Evolutionary conservation across 1,140 invertebrate genomes (phyloP), one percentile per base, ranked within the genome.

Genomic region (Acromyrmex heyeri): DNA sequence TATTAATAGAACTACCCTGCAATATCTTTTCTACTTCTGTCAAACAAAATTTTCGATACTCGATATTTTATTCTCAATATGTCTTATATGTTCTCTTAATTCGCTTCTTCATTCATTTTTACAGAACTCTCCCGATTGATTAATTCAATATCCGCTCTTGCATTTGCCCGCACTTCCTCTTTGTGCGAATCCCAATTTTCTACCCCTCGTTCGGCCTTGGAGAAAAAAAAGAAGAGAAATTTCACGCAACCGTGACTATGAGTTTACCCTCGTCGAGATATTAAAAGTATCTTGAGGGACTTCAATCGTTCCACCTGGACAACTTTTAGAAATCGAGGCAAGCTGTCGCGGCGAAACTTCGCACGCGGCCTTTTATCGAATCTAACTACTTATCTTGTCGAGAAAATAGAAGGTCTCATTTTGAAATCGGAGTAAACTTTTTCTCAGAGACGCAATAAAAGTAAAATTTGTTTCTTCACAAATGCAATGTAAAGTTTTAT

Each of bases 251-350:
- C 24, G 27, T 38, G 24, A 61, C 38, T 27, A 70, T 48, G 3
- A 57, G 24, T 4, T 27, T 75, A 50, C 38, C 55, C 44, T 83
- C 38, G 38, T 59, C 16, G 38, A 57, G 69, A 83, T 83, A 83
- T 83, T 83, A 75, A 83, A 83, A 83, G 55, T 34, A 75, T 83
- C 79, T 61, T 62, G 38, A 21, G 67, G 24, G 48, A 61, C 24
- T n/a, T 82, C 16, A 50, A 59, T 73, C 24, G 18, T 72, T 82
- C 24, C 14, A 73, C 53, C 69, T 82, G 53, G 53, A 65, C 12
- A 44, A 82, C 34, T 82, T 82, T 24, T 81, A 34, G 50, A 2
- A 69, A 38, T 81, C n/a, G 34, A 57, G 27, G 44, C 76, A 78
- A 65, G 30, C 64, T 59, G 21, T 24, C 34, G 50, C 34, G 50